Conservation (phyloP, 2,888 invertebrate genomes). For the Dynastes hyllus region DNA sequence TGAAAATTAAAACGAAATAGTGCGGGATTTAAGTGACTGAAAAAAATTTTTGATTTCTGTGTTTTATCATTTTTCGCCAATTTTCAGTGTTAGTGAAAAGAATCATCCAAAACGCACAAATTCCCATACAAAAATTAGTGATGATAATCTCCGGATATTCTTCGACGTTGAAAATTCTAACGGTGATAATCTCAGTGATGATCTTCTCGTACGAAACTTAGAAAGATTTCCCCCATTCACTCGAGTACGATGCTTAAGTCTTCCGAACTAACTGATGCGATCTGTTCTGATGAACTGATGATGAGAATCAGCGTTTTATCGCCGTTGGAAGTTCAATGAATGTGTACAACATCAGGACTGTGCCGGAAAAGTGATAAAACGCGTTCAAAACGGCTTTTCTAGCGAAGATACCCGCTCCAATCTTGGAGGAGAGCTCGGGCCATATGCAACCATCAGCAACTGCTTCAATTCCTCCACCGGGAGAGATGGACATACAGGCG, state of each 20-base stretch:
- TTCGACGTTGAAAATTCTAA: not conserved
- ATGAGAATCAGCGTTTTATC: constrained; percentile 43
- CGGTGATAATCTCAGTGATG: not conserved
- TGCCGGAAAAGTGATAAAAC: constrained; percentile 9
- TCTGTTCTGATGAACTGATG: not conserved
- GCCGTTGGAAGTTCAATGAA: constrained; percentile 47
- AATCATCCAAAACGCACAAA: not conserved
- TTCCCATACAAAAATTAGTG: not conserved
- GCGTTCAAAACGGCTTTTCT: constrained; percentile 61
- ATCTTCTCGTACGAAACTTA: not conserved
- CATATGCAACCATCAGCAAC: constrained; percentile 86
- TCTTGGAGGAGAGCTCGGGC: constrained; percentile 47
- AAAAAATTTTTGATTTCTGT: not conserved
- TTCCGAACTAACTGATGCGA: not conserved
- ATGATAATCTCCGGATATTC: not conserved
- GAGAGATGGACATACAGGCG: constrained; percentile 94
- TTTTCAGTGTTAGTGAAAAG: constrained; percentile 1
- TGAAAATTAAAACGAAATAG: not conserved
- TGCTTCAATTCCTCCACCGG: constrained; percentile 74
- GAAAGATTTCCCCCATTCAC: not conserved
- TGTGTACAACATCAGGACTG: not conserved
- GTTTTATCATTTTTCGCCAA: not conserved
- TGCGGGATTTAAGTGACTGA: not conserved
- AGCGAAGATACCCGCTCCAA: constrained; percentile 58
- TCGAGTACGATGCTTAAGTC: not conserved